Conservation (phyloP, 1,140 invertebrate genomes). For the Drosophila nigromelanica region DNA sequence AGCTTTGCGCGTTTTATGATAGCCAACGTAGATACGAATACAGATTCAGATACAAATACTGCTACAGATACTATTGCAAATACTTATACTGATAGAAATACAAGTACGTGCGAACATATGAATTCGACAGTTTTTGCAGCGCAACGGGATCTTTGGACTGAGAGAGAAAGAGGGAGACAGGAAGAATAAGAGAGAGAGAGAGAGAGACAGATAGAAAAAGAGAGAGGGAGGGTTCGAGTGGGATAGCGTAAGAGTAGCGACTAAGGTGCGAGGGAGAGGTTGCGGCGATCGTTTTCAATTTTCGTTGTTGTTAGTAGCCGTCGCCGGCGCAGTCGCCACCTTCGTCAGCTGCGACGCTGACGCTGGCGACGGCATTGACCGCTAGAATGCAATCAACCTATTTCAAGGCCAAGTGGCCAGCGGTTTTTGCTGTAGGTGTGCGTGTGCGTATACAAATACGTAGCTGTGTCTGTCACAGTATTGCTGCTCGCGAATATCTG, state of each 20-base stretch:
- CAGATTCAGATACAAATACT: constrained; percentile 27
- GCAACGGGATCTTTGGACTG: constrained; percentile 26
- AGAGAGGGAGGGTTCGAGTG: constrained; percentile 9
- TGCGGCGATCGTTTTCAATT: constrained; percentile 73
- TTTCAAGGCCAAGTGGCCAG: constrained; percentile 82
- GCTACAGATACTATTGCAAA: constrained; percentile 24
- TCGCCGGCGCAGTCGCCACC: constrained; percentile 50
- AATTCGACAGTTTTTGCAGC: constrained; percentile 41
- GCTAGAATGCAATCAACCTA: constrained; percentile 84
- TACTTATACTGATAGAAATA: constrained; percentile 8
- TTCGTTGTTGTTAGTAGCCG: constrained; percentile 56
- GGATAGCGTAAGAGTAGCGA: constrained; percentile 9
- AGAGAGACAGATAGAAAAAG: constrained; percentile 10
- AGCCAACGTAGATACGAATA: constrained; percentile 7
- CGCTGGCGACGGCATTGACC: constrained; percentile 72
- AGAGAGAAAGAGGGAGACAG: constrained; percentile 1
- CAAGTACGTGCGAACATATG: constrained; percentile 4
- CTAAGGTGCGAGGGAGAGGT: constrained; percentile 19
- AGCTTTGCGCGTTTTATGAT: constrained; percentile 23
- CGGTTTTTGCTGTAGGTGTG: constrained; percentile 70
- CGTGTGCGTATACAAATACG: constrained; percentile 22
- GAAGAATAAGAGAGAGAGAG: constrained; percentile 6
- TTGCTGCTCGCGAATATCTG: constrained; percentile 22
- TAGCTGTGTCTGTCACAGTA: constrained; percentile 9
- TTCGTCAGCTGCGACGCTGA: constrained; percentile 26